phyloP scores from a whole-genome alignment of 2,888 invertebrate genomes.

The Diplolepis rosae region DNA sequence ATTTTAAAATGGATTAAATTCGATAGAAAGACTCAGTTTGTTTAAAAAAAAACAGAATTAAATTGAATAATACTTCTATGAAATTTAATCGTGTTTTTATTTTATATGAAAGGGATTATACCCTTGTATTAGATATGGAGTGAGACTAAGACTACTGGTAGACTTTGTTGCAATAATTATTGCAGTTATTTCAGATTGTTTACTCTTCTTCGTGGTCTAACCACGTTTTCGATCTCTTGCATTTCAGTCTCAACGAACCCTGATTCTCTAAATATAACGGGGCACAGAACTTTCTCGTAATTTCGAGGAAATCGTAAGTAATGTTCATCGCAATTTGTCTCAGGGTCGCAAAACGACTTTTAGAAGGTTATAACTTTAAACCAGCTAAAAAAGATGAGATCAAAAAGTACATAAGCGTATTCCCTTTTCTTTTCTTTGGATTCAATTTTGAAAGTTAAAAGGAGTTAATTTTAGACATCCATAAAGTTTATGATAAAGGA shows the following conservation, averaged over 20 bases:
- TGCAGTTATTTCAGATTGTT: background rate
- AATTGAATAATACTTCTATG: too few relatives aligned
- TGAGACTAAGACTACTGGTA: background rate
- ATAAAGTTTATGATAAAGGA: too few relatives aligned
- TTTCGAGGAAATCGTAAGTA: conserved; percentile 26
- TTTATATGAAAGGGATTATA: too few relatives aligned
- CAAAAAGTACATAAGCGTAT: background rate
- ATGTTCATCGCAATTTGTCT: background rate
- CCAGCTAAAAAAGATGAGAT: background rate
- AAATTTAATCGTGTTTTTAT: too few relatives aligned
- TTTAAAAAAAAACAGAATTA: too few relatives aligned
- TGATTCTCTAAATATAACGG: conserved; percentile 34
- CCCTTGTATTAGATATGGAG: background rate
- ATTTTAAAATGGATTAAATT: too few relatives aligned
- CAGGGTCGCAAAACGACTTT: conserved; percentile 11
- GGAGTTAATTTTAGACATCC: background rate
- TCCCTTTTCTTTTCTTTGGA: background rate
- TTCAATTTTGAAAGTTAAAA: background rate
- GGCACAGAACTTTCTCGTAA: conserved; percentile 20
- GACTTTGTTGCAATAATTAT: background rate
- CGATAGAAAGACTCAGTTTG: too few relatives aligned
- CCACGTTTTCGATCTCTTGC: background rate
- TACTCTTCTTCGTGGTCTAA: background rate
- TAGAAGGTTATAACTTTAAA: conserved; percentile 7
- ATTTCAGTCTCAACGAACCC: conserved; percentile 13